These are phyloP conservation scores for Atta colombica DNA, from an alignment of 1,140 invertebrate genomes.

Conservation along the genomic window DNA sequence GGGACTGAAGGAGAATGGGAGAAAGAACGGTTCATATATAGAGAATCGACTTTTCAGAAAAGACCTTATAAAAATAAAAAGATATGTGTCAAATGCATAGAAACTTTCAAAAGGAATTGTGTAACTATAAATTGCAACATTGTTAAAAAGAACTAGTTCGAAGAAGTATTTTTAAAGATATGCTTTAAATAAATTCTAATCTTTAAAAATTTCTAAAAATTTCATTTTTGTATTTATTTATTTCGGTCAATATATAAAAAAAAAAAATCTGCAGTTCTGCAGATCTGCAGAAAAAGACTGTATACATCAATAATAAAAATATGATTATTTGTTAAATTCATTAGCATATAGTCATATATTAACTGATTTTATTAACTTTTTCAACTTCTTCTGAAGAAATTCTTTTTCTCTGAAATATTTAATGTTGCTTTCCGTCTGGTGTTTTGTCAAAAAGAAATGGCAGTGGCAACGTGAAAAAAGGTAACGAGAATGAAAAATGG, in stretches of 20 bases:
- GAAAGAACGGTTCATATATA: background rate
- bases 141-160: background rate
- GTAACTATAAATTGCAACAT: background rate
- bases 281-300: background rate
- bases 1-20: background rate
- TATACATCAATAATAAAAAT: background rate
- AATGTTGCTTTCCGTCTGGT: background rate
- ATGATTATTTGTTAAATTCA: background rate
- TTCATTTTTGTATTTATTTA: background rate
- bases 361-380: background rate
- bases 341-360: background rate
- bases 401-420: background rate
- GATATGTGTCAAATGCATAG: background rate
- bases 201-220: no score
- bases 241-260: background rate
- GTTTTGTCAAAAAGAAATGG: background rate
- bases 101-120: background rate
- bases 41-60: background rate
- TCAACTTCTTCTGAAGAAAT: background rate
- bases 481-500: background rate
- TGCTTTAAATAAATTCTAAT: background rate
- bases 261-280: background rate
- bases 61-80: constrained; percentile 2
- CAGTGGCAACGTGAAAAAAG: background rate
- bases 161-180: background rate